These are phyloP conservation scores for Australoheros facetus DNA, from an alignment of 2,797 vertebrate genomes.

Conservation along the genomic window DNA sequence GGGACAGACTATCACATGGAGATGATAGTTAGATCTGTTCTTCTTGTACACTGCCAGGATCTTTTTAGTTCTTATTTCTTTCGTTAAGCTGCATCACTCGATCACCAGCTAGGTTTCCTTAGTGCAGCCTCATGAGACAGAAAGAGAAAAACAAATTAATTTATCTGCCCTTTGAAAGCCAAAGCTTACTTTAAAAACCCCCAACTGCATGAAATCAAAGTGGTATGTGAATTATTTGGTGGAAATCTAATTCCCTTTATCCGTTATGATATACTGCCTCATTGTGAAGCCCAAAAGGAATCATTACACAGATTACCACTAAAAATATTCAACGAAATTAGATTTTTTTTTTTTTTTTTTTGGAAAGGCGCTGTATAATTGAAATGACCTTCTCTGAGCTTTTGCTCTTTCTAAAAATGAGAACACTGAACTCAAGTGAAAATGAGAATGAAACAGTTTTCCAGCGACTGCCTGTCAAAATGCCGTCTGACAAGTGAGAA, in stretches of 20 bases:
- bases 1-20: too few species aligned
- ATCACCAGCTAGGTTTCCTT: slow-evolving; percentile 13
- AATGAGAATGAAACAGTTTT: slow-evolving; percentile 30
- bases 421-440: slow-evolving; percentile 22
- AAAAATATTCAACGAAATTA: slow-evolving; percentile 51
- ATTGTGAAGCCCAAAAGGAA: slow-evolving; percentile 40
- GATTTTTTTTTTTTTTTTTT: slow-evolving; percentile 24
- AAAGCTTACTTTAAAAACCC: slow-evolving; percentile 15
- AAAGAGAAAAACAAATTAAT: slow-evolving; percentile 23
- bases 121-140: slow-evolving; percentile 4
- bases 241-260: slow-evolving; percentile 50
- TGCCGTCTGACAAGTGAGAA: slow-evolving; percentile 31
- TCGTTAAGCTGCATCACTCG: slow-evolving; percentile 1
- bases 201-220: slow-evolving; percentile 26
- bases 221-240: slow-evolving; percentile 27
- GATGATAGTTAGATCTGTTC: background rate
- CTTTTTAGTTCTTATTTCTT: slow-evolving; percentile 1
- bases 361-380: slow-evolving; percentile 42
- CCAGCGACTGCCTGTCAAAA: slow-evolving; percentile 20
- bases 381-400: slow-evolving; percentile 53
- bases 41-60: background rate
- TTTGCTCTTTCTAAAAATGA: slow-evolving; percentile 24
- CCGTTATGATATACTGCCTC: slow-evolving; percentile 38
- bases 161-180: slow-evolving; percentile 24
- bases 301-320: slow-evolving; percentile 52